phyloP scores from a whole-genome alignment of 2,797 vertebrate species.

The Chloroceryle amazona region DNA sequence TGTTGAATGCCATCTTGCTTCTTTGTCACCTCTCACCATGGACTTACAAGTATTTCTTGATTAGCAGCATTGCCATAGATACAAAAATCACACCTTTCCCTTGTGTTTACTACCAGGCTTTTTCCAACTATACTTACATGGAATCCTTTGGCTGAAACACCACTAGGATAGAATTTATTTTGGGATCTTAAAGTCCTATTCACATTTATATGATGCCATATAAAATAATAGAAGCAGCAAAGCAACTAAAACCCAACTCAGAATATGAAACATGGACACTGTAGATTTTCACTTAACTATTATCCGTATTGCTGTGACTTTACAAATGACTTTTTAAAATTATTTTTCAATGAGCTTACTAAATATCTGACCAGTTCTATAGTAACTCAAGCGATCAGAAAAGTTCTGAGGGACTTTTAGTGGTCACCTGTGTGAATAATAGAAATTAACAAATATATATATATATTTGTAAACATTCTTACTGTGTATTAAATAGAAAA shows the following conservation, averaged over 20 bases:
- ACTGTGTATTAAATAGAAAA: background rate
- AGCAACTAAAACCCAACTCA: constrained; percentile 12
- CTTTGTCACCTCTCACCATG: background rate
- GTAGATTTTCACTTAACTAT: background rate
- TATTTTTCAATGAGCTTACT: background rate
- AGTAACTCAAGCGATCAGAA: background rate
- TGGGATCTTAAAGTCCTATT: background rate
- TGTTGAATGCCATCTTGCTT: background rate
- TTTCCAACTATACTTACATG: background rate
- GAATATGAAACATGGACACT: constrained; percentile 34
- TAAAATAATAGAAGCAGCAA: background rate
- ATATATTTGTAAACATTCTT: background rate
- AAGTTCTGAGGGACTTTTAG: background rate
- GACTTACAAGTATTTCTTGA: background rate
- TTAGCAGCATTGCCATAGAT: background rate
- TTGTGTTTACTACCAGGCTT: background rate
- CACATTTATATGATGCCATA: background rate
- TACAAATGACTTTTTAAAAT: background rate
- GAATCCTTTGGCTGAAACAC: background rate
- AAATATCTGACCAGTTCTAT: background rate
- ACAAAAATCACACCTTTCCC: background rate
- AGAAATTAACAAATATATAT: no score
- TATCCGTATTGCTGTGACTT: background rate
- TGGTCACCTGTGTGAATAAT: background rate
- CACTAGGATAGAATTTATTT: background rate